phyloP scores from a whole-genome alignment of 2,888 invertebrate species.

The Chironomus riparius region DNA sequence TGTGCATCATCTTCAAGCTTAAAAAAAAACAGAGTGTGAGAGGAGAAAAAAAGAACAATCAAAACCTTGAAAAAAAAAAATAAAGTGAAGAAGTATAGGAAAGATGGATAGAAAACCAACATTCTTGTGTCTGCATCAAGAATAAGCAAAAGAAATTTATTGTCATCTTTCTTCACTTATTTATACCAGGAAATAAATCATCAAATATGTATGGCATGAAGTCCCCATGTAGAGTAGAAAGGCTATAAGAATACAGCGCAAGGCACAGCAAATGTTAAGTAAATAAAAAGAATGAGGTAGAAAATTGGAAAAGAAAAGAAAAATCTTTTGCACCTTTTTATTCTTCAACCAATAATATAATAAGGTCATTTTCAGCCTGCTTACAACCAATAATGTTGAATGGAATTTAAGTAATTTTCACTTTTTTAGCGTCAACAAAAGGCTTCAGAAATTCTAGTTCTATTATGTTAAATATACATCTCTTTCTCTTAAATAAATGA shows the following conservation, averaged over 20 bases:
- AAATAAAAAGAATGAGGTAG: neutral
- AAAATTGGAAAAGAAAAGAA: neutral
- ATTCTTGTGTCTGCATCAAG: neutral
- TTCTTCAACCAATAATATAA: constrained; percentile 1
- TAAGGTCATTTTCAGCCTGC: constrained; percentile 11
- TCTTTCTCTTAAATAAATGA: too few species aligned
- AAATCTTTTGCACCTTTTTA: constrained; percentile 20
- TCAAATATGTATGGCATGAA: constrained; percentile 7
- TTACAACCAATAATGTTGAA: neutral
- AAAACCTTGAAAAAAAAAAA: too few species aligned
- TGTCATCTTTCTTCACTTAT: constrained; percentile 23
- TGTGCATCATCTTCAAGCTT: too few species aligned
- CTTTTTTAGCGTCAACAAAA: neutral
- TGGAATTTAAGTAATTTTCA: neutral
- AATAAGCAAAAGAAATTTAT: constrained; percentile 16
- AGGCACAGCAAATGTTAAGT: neutral
- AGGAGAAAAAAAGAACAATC: too few species aligned
- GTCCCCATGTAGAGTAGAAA: neutral
- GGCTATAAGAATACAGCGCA: neutral
- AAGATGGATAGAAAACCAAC: neutral
- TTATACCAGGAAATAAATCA: constrained; percentile 18
- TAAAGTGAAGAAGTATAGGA: neutral
- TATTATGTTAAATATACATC: too few species aligned
- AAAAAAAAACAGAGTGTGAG: too few species aligned
- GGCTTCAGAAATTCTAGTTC: neutral